Evolutionary conservation across 2,113 vertebrate genomes (phyloP).

Genomic region (Solea senegalensis): DNA sequence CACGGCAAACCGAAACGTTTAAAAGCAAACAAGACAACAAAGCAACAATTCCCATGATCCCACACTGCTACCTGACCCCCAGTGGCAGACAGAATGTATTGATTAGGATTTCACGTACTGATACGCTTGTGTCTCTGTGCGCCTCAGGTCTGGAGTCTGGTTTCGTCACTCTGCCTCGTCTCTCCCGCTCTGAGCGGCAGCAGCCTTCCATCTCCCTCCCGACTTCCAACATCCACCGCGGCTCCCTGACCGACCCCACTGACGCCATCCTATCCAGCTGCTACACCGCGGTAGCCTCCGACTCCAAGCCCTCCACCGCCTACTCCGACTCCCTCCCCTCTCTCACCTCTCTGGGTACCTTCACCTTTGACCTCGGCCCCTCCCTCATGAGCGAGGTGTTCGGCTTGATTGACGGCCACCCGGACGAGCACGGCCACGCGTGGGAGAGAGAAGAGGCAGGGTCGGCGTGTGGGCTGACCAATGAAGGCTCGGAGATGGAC

Average conservation of each 20-base stretch:
- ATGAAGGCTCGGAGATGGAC: conserved; percentile 71
- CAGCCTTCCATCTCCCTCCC: conserved; percentile 73
- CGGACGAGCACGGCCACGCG: conserved; percentile 31
- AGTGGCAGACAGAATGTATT: too few species aligned
- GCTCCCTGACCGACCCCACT: conserved; percentile 70
- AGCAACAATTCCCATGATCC: too few species aligned
- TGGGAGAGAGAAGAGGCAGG: conserved; percentile 68
- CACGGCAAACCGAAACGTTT: too few species aligned
- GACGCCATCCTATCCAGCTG: conserved; percentile 73
- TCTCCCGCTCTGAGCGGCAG: conserved; percentile 86
- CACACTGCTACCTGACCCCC: too few species aligned
- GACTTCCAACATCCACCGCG: conserved; percentile 61
- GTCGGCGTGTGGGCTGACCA: conserved; percentile 54
- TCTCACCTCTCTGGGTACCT: conserved; percentile 90
- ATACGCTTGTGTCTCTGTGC: conserved; percentile 1
- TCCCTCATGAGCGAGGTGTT: conserved; percentile 96
- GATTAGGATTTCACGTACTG: too few species aligned
- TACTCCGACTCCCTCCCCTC: conserved; percentile 79
- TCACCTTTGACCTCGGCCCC: conserved; percentile 94
- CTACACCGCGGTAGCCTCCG: conserved; percentile 82
- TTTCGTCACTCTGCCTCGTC: conserved; percentile 92
- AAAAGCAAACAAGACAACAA: too few species aligned
- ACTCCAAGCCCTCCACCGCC: conserved; percentile 35
- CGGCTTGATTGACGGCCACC: conserved; percentile 82
- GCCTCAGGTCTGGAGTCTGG: conserved; percentile 89